phyloP scores from a whole-genome alignment of 1,140 invertebrate genomes.

The Polypedilum pembai region DNA sequence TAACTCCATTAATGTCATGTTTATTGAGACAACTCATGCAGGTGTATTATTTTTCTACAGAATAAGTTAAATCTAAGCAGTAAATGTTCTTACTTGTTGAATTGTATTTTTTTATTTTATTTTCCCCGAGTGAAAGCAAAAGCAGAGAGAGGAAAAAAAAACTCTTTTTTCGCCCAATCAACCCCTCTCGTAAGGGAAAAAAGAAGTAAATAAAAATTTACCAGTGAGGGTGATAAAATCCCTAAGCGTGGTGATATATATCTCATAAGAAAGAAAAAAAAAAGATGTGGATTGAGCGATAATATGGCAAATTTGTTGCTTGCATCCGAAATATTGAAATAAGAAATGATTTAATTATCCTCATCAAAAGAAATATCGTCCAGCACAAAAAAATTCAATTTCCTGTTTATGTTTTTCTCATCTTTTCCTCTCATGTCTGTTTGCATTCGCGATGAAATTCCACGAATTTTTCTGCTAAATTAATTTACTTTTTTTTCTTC shows the following conservation, averaged over 20 bases:
- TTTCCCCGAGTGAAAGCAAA: no score
- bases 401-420: neutral
- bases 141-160: no score
- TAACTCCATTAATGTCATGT: no score
- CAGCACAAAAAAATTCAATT: constrained; percentile 5
- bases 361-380: constrained; percentile 18
- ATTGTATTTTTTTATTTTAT: neutral
- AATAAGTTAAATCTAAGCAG: no score
- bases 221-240: constrained; percentile 25
- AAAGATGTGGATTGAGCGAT: neutral
- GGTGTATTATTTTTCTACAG: no score
- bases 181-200: neutral
- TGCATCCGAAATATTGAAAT: neutral
- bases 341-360: constrained; percentile 26
- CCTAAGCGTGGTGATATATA: neutral
- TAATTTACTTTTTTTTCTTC: constrained; percentile 19
- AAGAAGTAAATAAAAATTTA: neutral
- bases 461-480: constrained; percentile 27
- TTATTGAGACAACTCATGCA: no score
- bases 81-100: neutral
- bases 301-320: constrained; percentile 19
- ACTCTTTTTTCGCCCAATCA: neutral
- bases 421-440: neutral
- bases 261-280: neutral
- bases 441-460: neutral